A percentile compares a stretch with the other conserved stretches of the same genome.
Conservation (phyloP, 1,140 invertebrate species). For the Bombus waltoni region DNA sequence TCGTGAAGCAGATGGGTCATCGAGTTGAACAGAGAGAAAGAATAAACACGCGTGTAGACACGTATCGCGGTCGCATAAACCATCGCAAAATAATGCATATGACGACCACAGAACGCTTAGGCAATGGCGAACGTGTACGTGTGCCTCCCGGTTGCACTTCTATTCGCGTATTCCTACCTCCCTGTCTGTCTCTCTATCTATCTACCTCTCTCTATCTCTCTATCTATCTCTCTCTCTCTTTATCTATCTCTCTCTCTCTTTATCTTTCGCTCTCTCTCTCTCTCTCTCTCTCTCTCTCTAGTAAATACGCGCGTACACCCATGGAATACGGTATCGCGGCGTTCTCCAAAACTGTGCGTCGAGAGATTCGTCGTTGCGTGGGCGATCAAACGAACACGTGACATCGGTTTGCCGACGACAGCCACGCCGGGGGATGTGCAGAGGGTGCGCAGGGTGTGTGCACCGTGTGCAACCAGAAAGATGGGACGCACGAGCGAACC, state of each 20-base stretch:
- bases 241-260: too few relatives aligned
- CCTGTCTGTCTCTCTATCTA: not conserved
- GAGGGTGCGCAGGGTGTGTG: not conserved
- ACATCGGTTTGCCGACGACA: slow-evolving; percentile 36
- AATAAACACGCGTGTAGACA: slow-evolving; percentile 54
- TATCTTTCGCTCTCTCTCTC: too few relatives aligned
- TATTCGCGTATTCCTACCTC: not conserved
- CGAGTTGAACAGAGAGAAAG: slow-evolving; percentile 36
- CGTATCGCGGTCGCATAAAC: slow-evolving; percentile 66
- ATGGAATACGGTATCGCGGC: not conserved
- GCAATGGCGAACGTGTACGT: slow-evolving; percentile 61
- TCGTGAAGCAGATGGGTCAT: not conserved
- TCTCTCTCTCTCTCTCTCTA: too few relatives aligned
- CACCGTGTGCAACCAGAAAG: not conserved
- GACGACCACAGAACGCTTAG: slow-evolving; percentile 67
- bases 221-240: too few relatives aligned
- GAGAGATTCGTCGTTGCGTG: slow-evolving; percentile 1
- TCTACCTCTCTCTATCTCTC: too few relatives aligned
- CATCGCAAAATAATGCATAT: slow-evolving; percentile 73
- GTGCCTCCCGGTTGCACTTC: slow-evolving; percentile 46
- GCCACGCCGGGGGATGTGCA: not conserved
- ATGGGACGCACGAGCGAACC: not conserved
- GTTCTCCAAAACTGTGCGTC: slow-evolving; percentile 15
- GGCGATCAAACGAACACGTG: slow-evolving; percentile 46
- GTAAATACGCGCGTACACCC: not conserved